phyloP scores from a whole-genome alignment of 2,797 vertebrate genomes.

The Hirundo rustica region DNA sequence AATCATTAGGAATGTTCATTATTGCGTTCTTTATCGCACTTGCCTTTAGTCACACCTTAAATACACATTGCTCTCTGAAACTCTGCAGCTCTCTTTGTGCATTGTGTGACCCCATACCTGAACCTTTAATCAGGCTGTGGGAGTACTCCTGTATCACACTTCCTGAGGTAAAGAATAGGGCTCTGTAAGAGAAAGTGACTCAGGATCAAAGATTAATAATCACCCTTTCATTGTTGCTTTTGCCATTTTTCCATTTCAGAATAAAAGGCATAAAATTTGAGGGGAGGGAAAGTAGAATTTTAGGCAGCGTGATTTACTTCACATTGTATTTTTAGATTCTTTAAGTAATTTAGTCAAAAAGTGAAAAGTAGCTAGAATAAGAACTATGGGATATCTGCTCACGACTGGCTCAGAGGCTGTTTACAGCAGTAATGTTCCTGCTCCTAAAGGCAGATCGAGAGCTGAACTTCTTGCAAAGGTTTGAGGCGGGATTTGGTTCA shows the following conservation, averaged over 20 bases:
- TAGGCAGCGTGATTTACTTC: not conserved
- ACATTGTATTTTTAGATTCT: conserved; percentile 2
- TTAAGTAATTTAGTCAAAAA: conserved; percentile 8
- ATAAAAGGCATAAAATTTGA: conserved; percentile 15
- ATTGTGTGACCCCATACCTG: conserved; percentile 56
- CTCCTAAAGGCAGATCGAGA: not conserved
- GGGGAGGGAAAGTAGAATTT: conserved; percentile 1
- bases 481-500: not conserved
- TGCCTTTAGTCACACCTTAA: conserved; percentile 30
- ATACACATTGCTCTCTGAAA: not conserved
- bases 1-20: conserved; percentile 29
- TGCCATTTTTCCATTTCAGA: conserved; percentile 42
- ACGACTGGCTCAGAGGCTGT: not conserved
- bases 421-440: not conserved
- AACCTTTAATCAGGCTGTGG: conserved; percentile 66
- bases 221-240: conserved; percentile 24
- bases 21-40: not conserved
- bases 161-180: conserved; percentile 60
- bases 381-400: not conserved
- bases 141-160: conserved; percentile 38
- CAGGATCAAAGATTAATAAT: conserved; percentile 69
- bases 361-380: not conserved
- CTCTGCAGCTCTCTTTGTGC: conserved; percentile 7
- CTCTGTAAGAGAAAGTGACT: conserved; percentile 61
- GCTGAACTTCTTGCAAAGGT: not conserved